These are phyloP conservation scores for Micronycteris hirsuta DNA, from an alignment of 2,113 vertebrate species.

Conservation along the genomic window DNA sequence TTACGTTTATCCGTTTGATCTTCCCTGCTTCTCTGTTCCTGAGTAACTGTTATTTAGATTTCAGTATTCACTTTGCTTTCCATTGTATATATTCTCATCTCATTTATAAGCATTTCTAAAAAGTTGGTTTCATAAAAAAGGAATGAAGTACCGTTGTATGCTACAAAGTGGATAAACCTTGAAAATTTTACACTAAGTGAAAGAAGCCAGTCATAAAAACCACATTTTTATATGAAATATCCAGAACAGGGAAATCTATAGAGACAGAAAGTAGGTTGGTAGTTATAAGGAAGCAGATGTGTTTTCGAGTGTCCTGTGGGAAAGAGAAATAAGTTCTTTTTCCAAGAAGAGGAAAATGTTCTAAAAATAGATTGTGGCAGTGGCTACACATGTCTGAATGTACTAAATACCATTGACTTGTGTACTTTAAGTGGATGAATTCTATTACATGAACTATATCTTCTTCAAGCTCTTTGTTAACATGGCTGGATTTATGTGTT, in stretches of 20 bases:
- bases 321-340: background rate
- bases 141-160: background rate
- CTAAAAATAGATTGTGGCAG: background rate
- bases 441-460: background rate
- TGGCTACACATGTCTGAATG: background rate
- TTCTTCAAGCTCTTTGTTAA: background rate
- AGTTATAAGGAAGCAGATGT: background rate
- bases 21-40: background rate
- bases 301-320: background rate
- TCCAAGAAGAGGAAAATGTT: background rate
- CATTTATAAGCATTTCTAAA: slow-evolving; percentile 8
- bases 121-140: background rate
- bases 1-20: background rate
- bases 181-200: background rate
- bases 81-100: background rate
- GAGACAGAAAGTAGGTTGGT: background rate
- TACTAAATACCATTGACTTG: background rate
- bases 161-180: background rate
- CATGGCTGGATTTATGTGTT: background rate
- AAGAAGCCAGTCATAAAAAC: background rate
- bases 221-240: background rate
- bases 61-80: background rate
- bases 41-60: background rate
- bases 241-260: background rate
- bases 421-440: background rate